Percentiles rank a stretch among this genome's conserved stretches.
phyloP scores from a whole-genome alignment of 2,888 invertebrate genomes.

The Pseudococcus jackbeardsleyi region DNA sequence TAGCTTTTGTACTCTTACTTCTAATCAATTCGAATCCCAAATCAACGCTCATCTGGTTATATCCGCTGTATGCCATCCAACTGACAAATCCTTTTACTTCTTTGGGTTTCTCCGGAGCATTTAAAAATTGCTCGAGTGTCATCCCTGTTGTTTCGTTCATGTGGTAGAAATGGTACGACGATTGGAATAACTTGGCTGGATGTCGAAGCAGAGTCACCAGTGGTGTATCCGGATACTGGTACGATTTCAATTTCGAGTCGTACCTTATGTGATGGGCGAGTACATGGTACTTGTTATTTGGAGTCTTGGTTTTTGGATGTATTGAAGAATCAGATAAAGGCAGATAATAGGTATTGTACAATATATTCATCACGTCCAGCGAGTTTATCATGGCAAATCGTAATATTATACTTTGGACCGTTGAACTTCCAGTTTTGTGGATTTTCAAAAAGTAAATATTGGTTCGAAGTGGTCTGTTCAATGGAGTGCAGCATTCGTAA shows the following conservation, averaged over 20 bases:
- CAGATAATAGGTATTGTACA: slow-evolving; percentile 67
- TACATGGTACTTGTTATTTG: slow-evolving; percentile 67
- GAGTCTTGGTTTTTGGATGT: slow-evolving; percentile 61
- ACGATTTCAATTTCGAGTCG: slow-evolving; percentile 66
- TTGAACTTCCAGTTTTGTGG: slow-evolving; percentile 68
- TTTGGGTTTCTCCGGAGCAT: not conserved
- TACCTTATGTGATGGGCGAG: slow-evolving; percentile 68
- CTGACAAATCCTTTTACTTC: not conserved
- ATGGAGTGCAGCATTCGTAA: slow-evolving; percentile 22
- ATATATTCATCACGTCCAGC: slow-evolving; percentile 67
- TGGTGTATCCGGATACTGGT: slow-evolving; percentile 52
- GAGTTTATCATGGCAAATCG: slow-evolving; percentile 66
- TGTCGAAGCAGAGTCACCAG: slow-evolving; percentile 15
- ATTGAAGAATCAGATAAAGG: slow-evolving; percentile 66
- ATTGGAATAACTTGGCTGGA: slow-evolving; percentile 51
- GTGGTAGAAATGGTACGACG: slow-evolving; percentile 38
- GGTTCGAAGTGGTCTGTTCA: not conserved
- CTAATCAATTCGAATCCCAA: slow-evolving; percentile 66
- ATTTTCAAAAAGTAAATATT: slow-evolving; percentile 68
- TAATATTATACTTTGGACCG: slow-evolving; percentile 68
- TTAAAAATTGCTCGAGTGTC: not conserved
- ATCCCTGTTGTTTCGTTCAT: not conserved
- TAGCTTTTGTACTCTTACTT: slow-evolving; percentile 62
- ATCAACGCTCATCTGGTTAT: slow-evolving; percentile 68
- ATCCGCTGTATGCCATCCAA: slow-evolving; percentile 65